Evolutionary conservation across 2,888 invertebrate genomes (phyloP).

Genomic region (Heliconius aoede): DNA sequence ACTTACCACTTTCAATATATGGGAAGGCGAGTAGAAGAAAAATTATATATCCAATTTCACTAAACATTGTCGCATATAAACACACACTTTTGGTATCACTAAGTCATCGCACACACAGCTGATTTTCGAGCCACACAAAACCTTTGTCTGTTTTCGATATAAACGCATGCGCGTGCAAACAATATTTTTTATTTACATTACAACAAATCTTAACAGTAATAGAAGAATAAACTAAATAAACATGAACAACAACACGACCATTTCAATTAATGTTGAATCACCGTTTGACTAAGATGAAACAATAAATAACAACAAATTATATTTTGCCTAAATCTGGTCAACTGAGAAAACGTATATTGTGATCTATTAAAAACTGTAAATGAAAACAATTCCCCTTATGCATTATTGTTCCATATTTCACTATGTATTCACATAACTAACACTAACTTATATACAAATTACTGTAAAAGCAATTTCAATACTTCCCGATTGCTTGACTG

Average conservation of each 20-base stretch:
- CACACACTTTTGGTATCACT: conserved; percentile 78
- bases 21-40: conserved; percentile 87
- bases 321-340: conserved; percentile 54
- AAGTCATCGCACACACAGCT: conserved; percentile 85
- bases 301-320: conserved; percentile 71
- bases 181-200: conserved; percentile 83
- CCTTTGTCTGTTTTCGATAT: conserved; percentile 84
- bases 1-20: conserved; percentile 89
- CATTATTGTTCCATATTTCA: conserved; percentile 57
- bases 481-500: conserved; percentile 62
- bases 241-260: conserved; percentile 56
- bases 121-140: conserved; percentile 84
- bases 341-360: conserved; percentile 51
- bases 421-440: conserved; percentile 57
- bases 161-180: conserved; percentile 84
- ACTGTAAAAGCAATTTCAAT: conserved; percentile 59
- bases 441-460: conserved; percentile 49
- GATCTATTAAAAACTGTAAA: conserved; percentile 49
- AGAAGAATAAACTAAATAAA: conserved; percentile 56
- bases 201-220: conserved; percentile 63
- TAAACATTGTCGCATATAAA: conserved; percentile 83
- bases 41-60: conserved; percentile 86
- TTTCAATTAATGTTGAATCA: conserved; percentile 57
- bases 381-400: conserved; percentile 52
- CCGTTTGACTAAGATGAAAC: conserved; percentile 55